Base-by-base conservation (phyloP, 2,888 invertebrate species). In the Drosophila antonietae region DNA sequence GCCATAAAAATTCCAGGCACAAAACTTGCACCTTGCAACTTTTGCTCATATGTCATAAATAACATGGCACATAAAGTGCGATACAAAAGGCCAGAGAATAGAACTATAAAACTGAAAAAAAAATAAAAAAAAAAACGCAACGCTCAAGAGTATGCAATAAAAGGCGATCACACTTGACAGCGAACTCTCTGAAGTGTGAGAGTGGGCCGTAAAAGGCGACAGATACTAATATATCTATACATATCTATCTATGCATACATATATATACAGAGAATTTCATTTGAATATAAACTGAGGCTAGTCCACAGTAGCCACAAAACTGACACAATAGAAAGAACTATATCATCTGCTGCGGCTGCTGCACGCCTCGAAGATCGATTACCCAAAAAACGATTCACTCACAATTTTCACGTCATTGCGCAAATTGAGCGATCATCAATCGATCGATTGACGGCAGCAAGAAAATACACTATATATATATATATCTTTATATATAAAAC, bases 1-100 rank as follows among this genome's bases (percentile, higher is more conserved):
- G 62, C 64, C 85, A 81, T 85, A 85, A 84, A 84, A 85, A 87
- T 85, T 82, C 87, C 87, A 84, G 73, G 84, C 52, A 76, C 69
- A 80, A 88, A 88, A 82, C 81, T 83, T 87, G 88, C 86, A 87
- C 88, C 86, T 87, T 87, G 86, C 86, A 87, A 88, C 88, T 86
- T 88, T 88, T 88, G 83, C 81, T 68, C 56, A 83, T 82, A 77
- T 83, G 86, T 72, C 86, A 76, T 87, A 87, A 87, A 87, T 86
- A 83, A 88, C 76, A 60, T 55, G 47, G 53, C 63, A 74, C 68
- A 73, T 73, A 73, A 68, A 73, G 67, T 39, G 60, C 63, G 49
- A 81, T 68, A 81, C 78, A 83, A 75, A 78, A 83, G 78, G 72
- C 77, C 70, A 74, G 61, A 3, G 49, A n/a, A 68, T 63, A 77